Conservation (phyloP, 2,888 invertebrate genomes). For the Hydropsyche betteni region DNA sequence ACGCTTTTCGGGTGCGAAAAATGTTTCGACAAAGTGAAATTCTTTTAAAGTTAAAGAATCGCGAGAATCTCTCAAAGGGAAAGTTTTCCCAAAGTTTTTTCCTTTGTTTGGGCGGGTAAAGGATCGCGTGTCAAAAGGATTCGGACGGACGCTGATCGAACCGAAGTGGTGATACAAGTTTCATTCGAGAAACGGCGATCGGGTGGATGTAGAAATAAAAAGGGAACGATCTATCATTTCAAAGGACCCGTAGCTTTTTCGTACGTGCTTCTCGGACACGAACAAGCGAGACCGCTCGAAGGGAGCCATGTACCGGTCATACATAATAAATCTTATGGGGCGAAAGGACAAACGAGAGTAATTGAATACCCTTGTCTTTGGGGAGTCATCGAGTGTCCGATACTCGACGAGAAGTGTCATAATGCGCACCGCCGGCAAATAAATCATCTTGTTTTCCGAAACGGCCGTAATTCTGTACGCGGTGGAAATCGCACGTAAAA, state of each 20-base stretch:
- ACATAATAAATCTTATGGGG: conserved; percentile 22
- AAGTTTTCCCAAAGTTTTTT: conserved; percentile 17
- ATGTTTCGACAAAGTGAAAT: background rate
- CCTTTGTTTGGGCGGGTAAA: conserved; percentile 44
- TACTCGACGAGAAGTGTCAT: background rate
- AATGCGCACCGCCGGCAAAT: background rate
- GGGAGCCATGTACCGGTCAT: background rate
- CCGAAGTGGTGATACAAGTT: conserved; percentile 15
- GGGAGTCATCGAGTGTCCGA: background rate
- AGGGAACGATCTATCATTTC: conserved; percentile 43
- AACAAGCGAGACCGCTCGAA: background rate
- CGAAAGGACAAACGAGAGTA: conserved; percentile 26
- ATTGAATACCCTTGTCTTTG: conserved; percentile 24
- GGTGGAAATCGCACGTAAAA: too few species aligned
- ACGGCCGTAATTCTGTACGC: too few species aligned
- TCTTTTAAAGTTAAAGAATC: conserved; percentile 16
- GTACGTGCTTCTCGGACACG: background rate
- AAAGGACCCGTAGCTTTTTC: conserved; percentile 41
- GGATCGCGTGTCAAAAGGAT: conserved; percentile 50
- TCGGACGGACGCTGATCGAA: conserved; percentile 31
- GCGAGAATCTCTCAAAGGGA: conserved; percentile 10
- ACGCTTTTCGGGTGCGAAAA: background rate
- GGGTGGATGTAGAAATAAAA: conserved; percentile 11
- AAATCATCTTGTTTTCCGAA: too few species aligned
- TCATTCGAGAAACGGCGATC: conserved; percentile 18